Evolutionary conservation across 2,797 vertebrate genomes (phyloP), one percentile per base, ranked within the genome.

Genomic region (Channallabes apus): DNA sequence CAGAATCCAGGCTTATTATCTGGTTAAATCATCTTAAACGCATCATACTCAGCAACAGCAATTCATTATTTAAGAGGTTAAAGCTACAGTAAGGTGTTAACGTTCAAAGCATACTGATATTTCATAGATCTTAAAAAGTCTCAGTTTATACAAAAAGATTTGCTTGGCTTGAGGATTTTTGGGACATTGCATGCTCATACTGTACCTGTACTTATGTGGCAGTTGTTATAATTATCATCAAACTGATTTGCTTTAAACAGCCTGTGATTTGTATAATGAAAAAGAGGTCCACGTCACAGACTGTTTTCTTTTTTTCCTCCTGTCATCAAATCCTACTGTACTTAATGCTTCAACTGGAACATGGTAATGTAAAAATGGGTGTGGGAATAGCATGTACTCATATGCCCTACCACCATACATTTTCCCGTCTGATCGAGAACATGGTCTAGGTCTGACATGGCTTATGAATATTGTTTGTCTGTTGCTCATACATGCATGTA

Each of bases 341-440:
- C 82, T 58, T 89, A 89, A 86, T 85, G 85, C 83, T 56, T 67
- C 81, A 86, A 88, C 80, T 82, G 86, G 87, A 82, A 54, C 71
- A 80, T 84, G 77, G 86, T 88, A 82, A 86, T 89, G 61, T 84
- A 86, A 86, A 83, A 88, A 80, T 83, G 54, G 61, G 41, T 68
- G 85, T 76, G 72, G 76, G 80, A 85, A 85, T 80, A 81, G 76
- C 81, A 54, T 51, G 27, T 86, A 75, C 79, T 80, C 54, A 80
- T 83, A 83, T 64, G 56, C 22, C 68, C 65, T 7, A 67, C 65
- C 41, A 67, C 32, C 20, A 54, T 51, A 11, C 20, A 64, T 51
- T 80, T 68, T 61, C 73, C 41, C 64, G 76, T 59, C 24, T 83
- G 80, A 64, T 64, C 17, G 64, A 78, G 62, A 62, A 84, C 58